Base-by-base conservation (phyloP, 2,888 invertebrate species). In the Microchrysa polita region DNA sequence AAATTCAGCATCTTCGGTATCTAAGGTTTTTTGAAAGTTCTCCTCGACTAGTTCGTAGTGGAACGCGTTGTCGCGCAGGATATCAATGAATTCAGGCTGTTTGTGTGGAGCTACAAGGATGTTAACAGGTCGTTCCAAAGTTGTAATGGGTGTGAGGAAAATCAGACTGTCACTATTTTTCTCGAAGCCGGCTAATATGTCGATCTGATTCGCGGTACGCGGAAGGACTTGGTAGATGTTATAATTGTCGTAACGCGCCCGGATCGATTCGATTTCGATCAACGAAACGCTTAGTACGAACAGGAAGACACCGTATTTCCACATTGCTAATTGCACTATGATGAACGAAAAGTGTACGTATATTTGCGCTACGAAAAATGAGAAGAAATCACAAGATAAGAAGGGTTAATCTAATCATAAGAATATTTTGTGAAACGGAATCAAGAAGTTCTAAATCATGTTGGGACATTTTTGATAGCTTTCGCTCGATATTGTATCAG, bases 181-280 rank as follows among this genome's bases (percentile, higher is more conserved):
- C 52, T 76, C 73, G 16, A 76, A 52, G 10, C 82, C 81, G 0
- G 78, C 77, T 23, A 87, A 74, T 34, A 82, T 80, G 1, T 79
- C 77, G n/a, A 84, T 78, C n/a, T 86, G 84, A 1, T 76, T 79
- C 16, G 79, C 78, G 1, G 81, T 81, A 14, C 75, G 78, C 0
- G 86, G 83, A 2, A 79, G 78, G 22, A 86, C 78, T 72, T 86
- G 80, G n/a, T 84, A 77, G 22, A 85, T 76, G 65, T 84, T 83
- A 75, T 83, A 81, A 73, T 84, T 83, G 72, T 80, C 81, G 77
- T 84, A 85, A 60, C 78, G 82, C 12, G 76, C 74, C 16, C 76
- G 73, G 34, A 61, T 57, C 10, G 60, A 53, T 18, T 18, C 14
- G 14, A 23, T 57, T 86, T 79, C 88, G 84, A 2, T 67, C 81